Base-by-base conservation (phyloP, 2,797 vertebrate genomes). In the Ctenopoma multispine region DNA sequence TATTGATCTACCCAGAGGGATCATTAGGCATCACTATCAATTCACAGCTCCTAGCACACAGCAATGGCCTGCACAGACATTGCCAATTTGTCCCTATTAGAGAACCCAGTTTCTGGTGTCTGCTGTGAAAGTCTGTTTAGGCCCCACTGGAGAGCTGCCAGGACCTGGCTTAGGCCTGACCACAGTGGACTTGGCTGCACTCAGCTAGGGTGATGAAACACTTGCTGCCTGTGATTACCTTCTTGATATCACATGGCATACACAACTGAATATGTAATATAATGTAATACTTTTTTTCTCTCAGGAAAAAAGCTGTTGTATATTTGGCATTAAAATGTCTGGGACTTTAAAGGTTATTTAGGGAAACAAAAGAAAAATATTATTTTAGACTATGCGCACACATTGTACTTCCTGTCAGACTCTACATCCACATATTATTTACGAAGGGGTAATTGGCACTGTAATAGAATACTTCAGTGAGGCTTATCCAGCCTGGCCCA, bases 11-110 rank as follows among this genome's bases (percentile, higher is more conserved):
- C 97, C 96, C 97, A 96, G 95, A 96, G 96, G 96, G 96, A 98
- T 98, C 97, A 98, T 99, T 98, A 99, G 96, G 96, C 96, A 96
- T 99, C 97, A 96, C 96, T 97, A 98, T 97, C 97, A 98, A 97
- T 98, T 97, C 96, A 96, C 96, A 96, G 96, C 96, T 97, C 95
- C 95, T 89, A 95, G 95, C 95, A 92, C 95, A 96, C 95, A 95
- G 94, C 95, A 96, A 94, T 92, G 92, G 96, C 94, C 94, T 84
- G 94, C 96, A 95, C 96, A 96, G 96, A 97, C 97, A 97, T 96
- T 97, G 96, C 95, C 97, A 97, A 98, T 98, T 98, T 98, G 97
- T 97, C 96, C 96, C 96, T 96, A 98, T 97, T 98, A 99, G 96
- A 97, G 96, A 93, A 92, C 86, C 90, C 87, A 92, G 96, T 96